Percentiles rank a stretch among this genome's conserved stretches.
These are phyloP conservation scores for Cephalopholis sonnerati DNA, from an alignment of 2,113 vertebrate species.

Conservation along the genomic window DNA sequence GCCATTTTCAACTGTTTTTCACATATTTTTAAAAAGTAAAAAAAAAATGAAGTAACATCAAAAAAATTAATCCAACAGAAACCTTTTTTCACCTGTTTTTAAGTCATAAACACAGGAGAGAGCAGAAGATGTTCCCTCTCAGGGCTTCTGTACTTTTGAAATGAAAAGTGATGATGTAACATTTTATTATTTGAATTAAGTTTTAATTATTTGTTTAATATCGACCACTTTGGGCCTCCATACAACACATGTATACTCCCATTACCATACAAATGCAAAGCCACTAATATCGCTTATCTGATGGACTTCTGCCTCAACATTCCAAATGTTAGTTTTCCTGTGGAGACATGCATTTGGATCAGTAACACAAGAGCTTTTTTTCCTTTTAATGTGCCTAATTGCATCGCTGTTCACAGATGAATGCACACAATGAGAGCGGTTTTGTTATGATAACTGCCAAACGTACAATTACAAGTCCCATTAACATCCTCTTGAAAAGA, in stretches of 20 bases:
- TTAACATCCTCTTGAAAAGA: conserved; percentile 60
- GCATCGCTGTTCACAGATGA: conserved; percentile 53
- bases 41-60: too few species aligned
- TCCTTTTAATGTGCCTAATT: conserved; percentile 58
- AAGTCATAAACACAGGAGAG: too few species aligned
- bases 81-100: too few species aligned
- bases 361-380: conserved; percentile 15
- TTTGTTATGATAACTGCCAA: conserved; percentile 68
- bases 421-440: conserved; percentile 38
- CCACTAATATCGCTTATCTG: not conserved
- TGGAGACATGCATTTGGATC: conserved; percentile 21
- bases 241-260: not conserved
- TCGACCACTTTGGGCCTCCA: not conserved
- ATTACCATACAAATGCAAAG: not conserved
- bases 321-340: not conserved
- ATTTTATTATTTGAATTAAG: not conserved
- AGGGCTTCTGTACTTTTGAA: too few species aligned
- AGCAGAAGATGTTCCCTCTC: too few species aligned
- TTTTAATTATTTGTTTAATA: not conserved
- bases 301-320: conserved; percentile 11
- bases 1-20: too few species aligned
- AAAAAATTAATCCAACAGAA: too few species aligned
- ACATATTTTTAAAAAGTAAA: too few species aligned
- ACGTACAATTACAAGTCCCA: conserved; percentile 72
- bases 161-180: not conserved